Conservation (phyloP, 92 coral and sea anemone genomes). For the Siderastrea siderea region DNA sequence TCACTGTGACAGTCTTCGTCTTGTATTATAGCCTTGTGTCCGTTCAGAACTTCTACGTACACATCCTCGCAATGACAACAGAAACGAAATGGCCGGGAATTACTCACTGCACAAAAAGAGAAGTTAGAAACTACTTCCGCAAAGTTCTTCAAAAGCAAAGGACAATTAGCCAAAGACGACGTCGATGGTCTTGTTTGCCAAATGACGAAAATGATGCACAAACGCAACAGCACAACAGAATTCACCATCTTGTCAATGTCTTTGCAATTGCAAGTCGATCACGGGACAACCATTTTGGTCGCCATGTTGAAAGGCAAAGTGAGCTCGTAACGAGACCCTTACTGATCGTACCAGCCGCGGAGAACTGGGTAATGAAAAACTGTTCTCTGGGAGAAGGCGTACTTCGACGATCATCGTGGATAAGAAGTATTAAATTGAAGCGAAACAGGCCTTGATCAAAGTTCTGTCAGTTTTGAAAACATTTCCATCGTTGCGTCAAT, state of each 20-base stretch:
- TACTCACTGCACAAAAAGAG: conserved; percentile 69
- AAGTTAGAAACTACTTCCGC: conserved; percentile 67
- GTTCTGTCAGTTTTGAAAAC: no score
- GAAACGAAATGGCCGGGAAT: conserved; percentile 76
- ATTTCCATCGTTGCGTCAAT: no score
- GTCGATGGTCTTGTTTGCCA: conserved; percentile 1
- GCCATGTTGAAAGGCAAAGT: no score
- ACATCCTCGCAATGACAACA: conserved; percentile 58
- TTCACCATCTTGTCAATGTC: background rate
- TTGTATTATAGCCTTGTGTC: background rate
- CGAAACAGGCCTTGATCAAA: no score
- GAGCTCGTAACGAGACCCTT: no score
- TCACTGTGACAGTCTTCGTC: conserved; percentile 1
- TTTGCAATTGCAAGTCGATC: no score
- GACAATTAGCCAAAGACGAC: background rate
- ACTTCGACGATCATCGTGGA: no score
- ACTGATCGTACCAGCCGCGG: no score
- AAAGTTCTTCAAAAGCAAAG: conserved; percentile 32
- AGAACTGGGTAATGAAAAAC: no score
- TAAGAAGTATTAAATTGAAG: no score
- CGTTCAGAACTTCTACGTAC: conserved; percentile 30
- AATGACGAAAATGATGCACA: conserved; percentile 4
- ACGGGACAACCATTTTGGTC: no score
- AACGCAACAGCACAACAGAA: background rate
- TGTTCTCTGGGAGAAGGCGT: no score